Percentiles rank a stretch among this genome's conserved stretches.
Conservation (phyloP, 2,797 vertebrate species). For the Scyliorhinus canicula region DNA sequence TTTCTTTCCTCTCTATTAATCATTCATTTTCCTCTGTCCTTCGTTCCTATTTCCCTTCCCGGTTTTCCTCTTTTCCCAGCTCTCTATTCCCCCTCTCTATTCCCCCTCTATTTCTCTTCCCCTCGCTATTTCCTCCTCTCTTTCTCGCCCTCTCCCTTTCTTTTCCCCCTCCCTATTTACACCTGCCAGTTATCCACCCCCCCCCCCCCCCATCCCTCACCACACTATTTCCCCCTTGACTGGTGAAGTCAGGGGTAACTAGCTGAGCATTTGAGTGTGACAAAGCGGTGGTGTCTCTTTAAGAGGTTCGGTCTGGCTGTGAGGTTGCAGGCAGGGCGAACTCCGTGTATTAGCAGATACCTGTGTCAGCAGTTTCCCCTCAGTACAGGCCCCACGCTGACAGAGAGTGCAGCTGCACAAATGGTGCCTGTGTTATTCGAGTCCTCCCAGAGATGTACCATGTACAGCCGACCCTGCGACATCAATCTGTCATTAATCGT, state of each 20-base stretch:
- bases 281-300: not conserved
- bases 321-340: not conserved
- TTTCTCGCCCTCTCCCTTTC: too few relatives aligned
- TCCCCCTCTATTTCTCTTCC: not conserved
- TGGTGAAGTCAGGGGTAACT: not conserved
- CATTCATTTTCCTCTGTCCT: not conserved
- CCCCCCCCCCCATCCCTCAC: not conserved
- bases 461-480: constrained; percentile 12
- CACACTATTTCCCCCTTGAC: not conserved
- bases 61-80: not conserved
- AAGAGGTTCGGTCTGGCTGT: not conserved
- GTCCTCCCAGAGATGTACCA: constrained; percentile 28
- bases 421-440: constrained; percentile 36
- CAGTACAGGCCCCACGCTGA: constrained; percentile 7
- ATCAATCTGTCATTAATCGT: constrained; percentile 38
- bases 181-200: not conserved
- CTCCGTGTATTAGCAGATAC: not conserved
- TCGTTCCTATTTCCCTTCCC: not conserved
- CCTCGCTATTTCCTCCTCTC: not conserved
- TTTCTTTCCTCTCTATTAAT: too few relatives aligned
- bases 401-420: constrained; percentile 22
- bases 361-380: constrained; percentile 33
- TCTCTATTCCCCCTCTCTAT: not conserved
- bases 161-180: not conserved
- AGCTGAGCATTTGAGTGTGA: not conserved